Conservation (phyloP, 2,113 vertebrate genomes). For the Cisticola juncidis region DNA sequence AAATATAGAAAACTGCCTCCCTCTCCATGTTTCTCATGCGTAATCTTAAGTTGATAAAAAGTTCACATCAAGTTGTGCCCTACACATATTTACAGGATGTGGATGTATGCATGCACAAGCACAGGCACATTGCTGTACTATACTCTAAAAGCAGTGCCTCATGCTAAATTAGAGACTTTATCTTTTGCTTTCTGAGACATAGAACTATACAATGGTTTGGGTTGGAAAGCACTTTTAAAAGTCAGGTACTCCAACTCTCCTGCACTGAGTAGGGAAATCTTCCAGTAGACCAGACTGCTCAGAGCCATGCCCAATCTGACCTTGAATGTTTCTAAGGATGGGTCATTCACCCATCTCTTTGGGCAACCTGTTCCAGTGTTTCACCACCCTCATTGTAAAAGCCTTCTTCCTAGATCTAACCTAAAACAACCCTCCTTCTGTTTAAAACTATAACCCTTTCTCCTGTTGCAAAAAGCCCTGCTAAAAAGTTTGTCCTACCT, state of each 20-base stretch:
- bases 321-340: background rate
- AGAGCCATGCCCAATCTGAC: fast-evolving
- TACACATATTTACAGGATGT: background rate
- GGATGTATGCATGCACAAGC: background rate
- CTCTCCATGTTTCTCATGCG: background rate
- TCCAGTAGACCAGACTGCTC: background rate
- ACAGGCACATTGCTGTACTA: background rate
- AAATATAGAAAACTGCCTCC: background rate
- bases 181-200: background rate
- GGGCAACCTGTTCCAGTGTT: background rate
- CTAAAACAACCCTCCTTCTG: background rate
- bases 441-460: background rate
- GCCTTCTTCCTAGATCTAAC: background rate
- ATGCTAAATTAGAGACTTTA: background rate
- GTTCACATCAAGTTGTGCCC: background rate
- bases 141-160: background rate
- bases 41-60: background rate
- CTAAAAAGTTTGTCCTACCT: background rate
- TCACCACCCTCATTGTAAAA: background rate
- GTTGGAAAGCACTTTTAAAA: background rate
- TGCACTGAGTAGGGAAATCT: background rate
- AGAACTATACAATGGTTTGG: background rate
- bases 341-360: background rate
- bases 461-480: background rate
- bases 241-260: background rate